A percentile compares a stretch with the other conserved stretches of the same genome.
phyloP scores from a whole-genome alignment of 2,113 vertebrate genomes.

The Cebus imitator region DNA sequence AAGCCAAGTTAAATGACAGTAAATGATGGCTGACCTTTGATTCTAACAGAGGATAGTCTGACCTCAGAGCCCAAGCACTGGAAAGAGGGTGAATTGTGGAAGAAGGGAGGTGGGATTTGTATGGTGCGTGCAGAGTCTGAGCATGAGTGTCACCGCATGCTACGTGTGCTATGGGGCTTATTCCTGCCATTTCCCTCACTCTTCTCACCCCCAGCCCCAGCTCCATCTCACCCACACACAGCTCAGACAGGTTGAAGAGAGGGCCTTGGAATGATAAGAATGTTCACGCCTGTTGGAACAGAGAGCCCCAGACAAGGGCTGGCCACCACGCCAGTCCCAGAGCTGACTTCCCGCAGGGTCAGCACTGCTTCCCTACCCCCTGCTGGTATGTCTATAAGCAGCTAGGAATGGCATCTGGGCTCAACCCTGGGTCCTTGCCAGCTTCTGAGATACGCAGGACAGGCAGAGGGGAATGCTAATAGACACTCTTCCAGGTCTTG shows the following conservation, averaged over 20 bases:
- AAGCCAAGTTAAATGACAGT: not conserved
- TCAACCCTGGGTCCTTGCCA: not conserved
- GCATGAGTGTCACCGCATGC: not conserved
- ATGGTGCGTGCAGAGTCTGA: accelerated
- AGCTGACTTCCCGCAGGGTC: not conserved
- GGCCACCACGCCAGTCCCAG: not conserved
- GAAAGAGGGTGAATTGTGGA: not conserved
- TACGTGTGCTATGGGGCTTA: too few relatives aligned
- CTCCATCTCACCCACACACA: not conserved
- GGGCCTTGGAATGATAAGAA: slow-evolving; percentile 74
- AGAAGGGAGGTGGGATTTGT: not conserved
- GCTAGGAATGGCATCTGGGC: not conserved
- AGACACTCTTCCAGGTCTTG: not conserved
- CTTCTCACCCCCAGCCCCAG: not conserved
- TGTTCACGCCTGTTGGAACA: slow-evolving; percentile 42
- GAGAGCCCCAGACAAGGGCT: slow-evolving; percentile 30
- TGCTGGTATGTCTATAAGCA: not conserved
- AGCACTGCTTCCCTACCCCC: not conserved
- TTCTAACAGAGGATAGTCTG: not conserved
- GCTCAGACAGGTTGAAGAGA: slow-evolving; percentile 1
- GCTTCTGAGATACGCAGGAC: accelerated
- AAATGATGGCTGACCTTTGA: not conserved
- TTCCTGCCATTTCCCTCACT: not conserved
- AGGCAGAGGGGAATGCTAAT: not conserved
- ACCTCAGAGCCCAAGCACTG: not conserved